Evolutionary conservation across 2,113 vertebrate species (phyloP).

Genomic region (Boleophthalmus pectinirostris): DNA sequence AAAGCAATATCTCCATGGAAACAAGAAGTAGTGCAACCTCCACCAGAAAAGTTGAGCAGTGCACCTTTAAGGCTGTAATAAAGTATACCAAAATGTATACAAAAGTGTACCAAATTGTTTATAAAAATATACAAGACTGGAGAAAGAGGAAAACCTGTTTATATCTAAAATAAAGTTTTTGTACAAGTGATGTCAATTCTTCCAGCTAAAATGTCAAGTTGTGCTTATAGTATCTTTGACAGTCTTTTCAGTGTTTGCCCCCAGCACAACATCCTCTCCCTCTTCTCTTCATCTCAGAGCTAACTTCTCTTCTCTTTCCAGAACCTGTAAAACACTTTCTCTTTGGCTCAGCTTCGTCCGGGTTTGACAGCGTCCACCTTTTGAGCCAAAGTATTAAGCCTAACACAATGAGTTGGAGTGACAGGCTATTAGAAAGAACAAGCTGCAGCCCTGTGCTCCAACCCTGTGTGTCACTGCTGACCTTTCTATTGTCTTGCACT

Average conservation of each 20-base stretch:
- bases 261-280: neutral
- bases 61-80: too few relatives aligned
- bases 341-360: neutral
- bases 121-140: neutral
- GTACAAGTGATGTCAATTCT: neutral
- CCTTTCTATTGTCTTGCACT: constrained; percentile 60
- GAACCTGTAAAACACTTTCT: neutral
- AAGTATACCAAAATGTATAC: too few relatives aligned
- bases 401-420: constrained; percentile 36
- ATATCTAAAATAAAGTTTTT: neutral
- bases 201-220: neutral
- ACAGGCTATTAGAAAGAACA: constrained; percentile 47
- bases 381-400: neutral
- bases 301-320: neutral
- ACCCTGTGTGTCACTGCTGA: constrained; percentile 55
- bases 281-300: neutral
- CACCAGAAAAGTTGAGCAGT: too few relatives aligned
- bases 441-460: constrained; percentile 31
- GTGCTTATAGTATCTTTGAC: neutral
- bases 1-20: too few relatives aligned
- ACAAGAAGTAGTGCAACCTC: too few relatives aligned
- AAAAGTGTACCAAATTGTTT: too few relatives aligned
- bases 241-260: neutral
- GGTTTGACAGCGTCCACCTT: neutral
- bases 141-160: neutral